These are phyloP conservation scores for Melanchra persicariae DNA, from an alignment of 2,888 invertebrate species.

Conservation along the genomic window DNA sequence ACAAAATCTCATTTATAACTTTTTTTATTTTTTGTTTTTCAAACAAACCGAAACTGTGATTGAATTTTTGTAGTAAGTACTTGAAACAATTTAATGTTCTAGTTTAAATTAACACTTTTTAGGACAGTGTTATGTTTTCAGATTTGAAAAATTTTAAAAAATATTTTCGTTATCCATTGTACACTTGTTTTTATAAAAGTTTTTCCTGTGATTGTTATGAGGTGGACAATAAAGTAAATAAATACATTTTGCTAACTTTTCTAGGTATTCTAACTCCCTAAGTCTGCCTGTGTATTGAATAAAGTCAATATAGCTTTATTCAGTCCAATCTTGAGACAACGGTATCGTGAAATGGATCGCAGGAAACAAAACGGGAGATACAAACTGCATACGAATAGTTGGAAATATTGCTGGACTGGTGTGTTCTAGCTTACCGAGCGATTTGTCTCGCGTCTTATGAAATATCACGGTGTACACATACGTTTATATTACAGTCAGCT, in stretches of 20 bases:
- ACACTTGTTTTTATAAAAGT: too few relatives aligned
- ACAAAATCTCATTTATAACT: slow-evolving; percentile 16
- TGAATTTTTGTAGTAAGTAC: slow-evolving; percentile 1
- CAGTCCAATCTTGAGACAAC: slow-evolving; percentile 29
- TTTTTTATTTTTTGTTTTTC: slow-evolving; percentile 4
- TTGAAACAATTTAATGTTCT: slow-evolving; percentile 1
- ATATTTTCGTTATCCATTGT: too few relatives aligned
- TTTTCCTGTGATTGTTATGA: too few relatives aligned
- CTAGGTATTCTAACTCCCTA: neutral
- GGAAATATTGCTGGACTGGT: slow-evolving; percentile 29
- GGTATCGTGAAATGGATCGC: slow-evolving; percentile 27
- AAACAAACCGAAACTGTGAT: neutral
- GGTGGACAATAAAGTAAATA: too few relatives aligned
- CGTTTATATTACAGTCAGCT: neutral
- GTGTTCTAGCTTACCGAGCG: slow-evolving; percentile 15
- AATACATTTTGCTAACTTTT: neutral
- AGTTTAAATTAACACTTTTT: slow-evolving; percentile 1
- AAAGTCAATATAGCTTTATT: slow-evolving; percentile 15
- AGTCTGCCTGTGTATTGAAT: slow-evolving; percentile 15
- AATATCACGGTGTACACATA: neutral
- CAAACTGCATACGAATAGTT: slow-evolving; percentile 47
- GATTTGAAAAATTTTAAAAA: neutral
- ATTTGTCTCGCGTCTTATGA: slow-evolving; percentile 19
- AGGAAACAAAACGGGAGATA: slow-evolving; percentile 20
- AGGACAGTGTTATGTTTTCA: neutral